Evolutionary conservation across 2,113 vertebrate genomes (phyloP).

Genomic region (Pangasianodon gigas): DNA sequence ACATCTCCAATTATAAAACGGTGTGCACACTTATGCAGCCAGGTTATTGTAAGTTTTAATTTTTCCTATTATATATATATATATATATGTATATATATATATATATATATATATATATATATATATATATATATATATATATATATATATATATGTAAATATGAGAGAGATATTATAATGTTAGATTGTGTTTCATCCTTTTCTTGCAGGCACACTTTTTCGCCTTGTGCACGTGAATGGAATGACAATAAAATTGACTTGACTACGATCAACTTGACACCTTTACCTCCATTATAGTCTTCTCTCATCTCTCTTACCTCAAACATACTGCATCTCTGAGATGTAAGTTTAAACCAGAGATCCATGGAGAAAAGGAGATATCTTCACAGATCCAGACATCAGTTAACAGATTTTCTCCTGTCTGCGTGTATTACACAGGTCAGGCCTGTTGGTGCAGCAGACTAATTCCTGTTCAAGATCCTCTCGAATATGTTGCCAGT

Average conservation of each 20-base stretch:
- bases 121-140: no score
- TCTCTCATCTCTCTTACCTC: neutral
- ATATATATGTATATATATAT: no score
- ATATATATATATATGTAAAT: no score
- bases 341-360: neutral
- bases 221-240: neutral
- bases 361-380: neutral
- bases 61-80: no score
- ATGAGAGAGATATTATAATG: neutral
- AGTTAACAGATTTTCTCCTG: constrained; percentile 27
- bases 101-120: no score
- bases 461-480: constrained; percentile 37
- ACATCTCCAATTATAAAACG: no score
- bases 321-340: constrained; percentile 8
- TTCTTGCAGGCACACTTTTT: neutral
- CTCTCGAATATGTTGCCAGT: constrained; percentile 30
- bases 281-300: neutral
- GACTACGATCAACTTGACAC: neutral
- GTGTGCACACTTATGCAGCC: no score
- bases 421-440: constrained; percentile 20
- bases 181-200: neutral
- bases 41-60: no score
- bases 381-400: constrained; percentile 7
- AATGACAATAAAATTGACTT: neutral
- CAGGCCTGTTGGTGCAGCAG: neutral